Conservation (phyloP, 2,113 vertebrate species). For the Paradoxurus hermaphroditus region DNA sequence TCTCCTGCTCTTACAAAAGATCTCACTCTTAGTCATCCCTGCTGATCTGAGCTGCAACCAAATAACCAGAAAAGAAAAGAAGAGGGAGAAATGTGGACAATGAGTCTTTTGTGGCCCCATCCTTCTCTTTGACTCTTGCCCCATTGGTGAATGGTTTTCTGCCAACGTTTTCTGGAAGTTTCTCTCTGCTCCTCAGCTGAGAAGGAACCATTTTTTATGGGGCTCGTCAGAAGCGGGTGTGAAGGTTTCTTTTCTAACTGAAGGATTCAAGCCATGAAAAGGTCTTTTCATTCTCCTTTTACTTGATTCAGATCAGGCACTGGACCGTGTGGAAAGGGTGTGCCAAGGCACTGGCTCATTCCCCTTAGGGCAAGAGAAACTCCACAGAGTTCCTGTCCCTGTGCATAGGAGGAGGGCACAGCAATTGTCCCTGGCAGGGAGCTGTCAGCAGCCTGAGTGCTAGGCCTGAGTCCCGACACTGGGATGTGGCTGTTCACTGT, state of each 20-base stretch:
- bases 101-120: background rate
- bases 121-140: background rate
- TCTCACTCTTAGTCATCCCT: background rate
- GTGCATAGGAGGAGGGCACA: background rate
- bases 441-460: background rate
- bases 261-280: constrained; percentile 8
- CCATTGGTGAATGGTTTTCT: background rate
- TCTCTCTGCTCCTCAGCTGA: background rate
- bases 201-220: background rate
- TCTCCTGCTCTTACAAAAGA: background rate
- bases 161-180: background rate
- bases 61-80: background rate
- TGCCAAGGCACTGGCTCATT: background rate
- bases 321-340: background rate
- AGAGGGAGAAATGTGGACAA: rapidly evolving
- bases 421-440: background rate
- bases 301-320: background rate
- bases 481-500: background rate
- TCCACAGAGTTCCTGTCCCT: background rate
- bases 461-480: background rate
- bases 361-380: background rate
- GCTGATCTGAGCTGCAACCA: background rate
- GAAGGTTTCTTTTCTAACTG: constrained; percentile 8
- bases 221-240: background rate
- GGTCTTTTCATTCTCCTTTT: background rate